A percentile compares a stretch with the other conserved stretches of the same genome.
Evolutionary conservation across 2,797 vertebrate genomes (phyloP).

Genomic region (Hemibagrus guttatus): DNA sequence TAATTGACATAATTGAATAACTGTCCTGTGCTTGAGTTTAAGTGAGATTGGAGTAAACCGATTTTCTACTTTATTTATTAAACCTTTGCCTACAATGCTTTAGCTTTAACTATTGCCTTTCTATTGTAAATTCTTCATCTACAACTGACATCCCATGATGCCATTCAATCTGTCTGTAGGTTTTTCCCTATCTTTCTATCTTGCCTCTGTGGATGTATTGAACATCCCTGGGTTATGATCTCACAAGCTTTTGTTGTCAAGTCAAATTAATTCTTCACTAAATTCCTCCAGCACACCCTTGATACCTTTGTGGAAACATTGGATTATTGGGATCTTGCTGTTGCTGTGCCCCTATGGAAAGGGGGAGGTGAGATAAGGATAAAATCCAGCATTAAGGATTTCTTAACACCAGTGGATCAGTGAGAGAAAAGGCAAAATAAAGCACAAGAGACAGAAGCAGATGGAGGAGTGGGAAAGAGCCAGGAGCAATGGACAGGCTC

Average conservation of each 20-base stretch:
- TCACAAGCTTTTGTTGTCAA: conserved; percentile 73
- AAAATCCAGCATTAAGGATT: conserved; percentile 32
- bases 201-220: background rate
- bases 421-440: conserved; percentile 26
- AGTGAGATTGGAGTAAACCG: background rate
- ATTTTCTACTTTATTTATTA: background rate
- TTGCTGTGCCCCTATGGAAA: conserved; percentile 54
- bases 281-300: conserved; percentile 70
- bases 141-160: background rate
- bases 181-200: background rate
- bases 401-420: conserved; percentile 51
- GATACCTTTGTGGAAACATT: conserved; percentile 76
- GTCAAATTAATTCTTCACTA: conserved; percentile 80
- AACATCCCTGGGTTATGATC: conserved; percentile 52
- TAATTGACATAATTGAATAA: background rate
- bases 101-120: background rate
- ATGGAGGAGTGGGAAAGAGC: background rate
- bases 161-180: background rate
- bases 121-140: background rate
- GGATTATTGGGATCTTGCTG: conserved; percentile 74
- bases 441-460: conserved; percentile 3
- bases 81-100: background rate
- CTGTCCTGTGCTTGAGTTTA: background rate
- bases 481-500: background rate
- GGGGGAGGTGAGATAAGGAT: conserved; percentile 27